Evolutionary conservation across 2,797 vertebrate species (phyloP), one percentile per base, ranked within the genome.

Genomic region (Danio albolineatus): DNA sequence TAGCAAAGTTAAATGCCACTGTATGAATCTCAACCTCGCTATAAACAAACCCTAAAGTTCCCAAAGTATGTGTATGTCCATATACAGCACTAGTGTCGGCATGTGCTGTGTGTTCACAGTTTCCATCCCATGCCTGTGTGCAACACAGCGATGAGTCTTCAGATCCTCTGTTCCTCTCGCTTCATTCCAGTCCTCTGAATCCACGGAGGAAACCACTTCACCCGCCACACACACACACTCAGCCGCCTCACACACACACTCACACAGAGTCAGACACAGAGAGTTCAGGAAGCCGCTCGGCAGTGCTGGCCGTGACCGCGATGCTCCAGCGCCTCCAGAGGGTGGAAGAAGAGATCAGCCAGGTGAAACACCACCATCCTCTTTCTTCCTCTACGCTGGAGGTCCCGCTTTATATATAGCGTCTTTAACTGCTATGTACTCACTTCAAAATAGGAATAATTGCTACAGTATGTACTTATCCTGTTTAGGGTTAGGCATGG

Each of bases 301-400:
- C 95, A 76, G 90, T 95, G 13, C 89, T 93, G 89, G 94, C 94
- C 78, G 94, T 98, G 86, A 93, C 94, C 16, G 96, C 97, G 89
- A 93, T 98, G 87, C 94, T 98, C 78, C 94, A 95, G 86, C 96
- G 97, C 85, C 96, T 99, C 87, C 96, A 95, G 90, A 94, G 95
- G 86, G 95, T 98, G 91, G 97, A 99, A 51, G 95, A 98, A 75
- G 93, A 96, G 90, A 89, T 97, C 87, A 95, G 95, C 83, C 95
- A 99, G 97, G 98, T 99, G 97, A 98, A 89, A 28, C 28, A 28
- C 28, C 28, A 28, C 28, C 28, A 28, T 1, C 28, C 28, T 28
- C 28, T 28, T 28, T 28, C 28, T 28, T 28, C 1, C 28, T 3
- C 3, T 28, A 28, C 28, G 28, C 28, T 28, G 28, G 28, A 28